Base-by-base conservation (phyloP, 2,113 vertebrate species). In the mouse (Mus musculus) region DNA sequence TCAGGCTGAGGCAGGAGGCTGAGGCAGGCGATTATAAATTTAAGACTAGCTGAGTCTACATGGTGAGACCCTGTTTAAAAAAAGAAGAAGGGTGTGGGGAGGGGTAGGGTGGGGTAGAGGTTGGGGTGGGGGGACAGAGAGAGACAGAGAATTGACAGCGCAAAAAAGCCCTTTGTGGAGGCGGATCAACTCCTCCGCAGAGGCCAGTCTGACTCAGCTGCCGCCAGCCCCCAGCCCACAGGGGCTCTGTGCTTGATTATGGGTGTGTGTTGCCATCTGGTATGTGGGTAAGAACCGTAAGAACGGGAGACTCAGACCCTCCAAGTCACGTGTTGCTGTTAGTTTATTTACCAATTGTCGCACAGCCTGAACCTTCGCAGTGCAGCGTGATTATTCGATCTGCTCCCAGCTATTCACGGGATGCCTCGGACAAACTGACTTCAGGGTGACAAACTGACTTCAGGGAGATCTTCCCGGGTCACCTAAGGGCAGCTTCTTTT, bases 191-290 rank as follows among this genome's bases (percentile, higher is more conserved):
- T 94, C 88, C 88, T 36, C 71, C 4, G 42, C 36, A 54, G 92
- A 39, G 75, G 39, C 65, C 24, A 7, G 63, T 59, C 90, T 96
- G 95, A 97, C 90, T 96, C 95, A 96, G 92, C 69, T 86, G 85
- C 4, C 1, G 8, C 93, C 90, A 71, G 84, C 88, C 91, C 96
- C 90, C 33, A 1, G 61, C 94, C 95, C 96, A 86, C 95, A 71
- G 13, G 0, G 56, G 88, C 93, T 94, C 93, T 75, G 80, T 5
- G 3, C 89, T 95, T 90, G 94, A 93, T 95, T 89, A 89, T 0
- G 46, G 80, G 88, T 94, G 76, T 90, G 63, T 92, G 12, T 42
- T 39, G 54, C 95, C 97, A 97, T 98, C 96, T 97, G 97, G 92
- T 73, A 72, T 93, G 96, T 96, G 95, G 96, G 96, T 84, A 77